phyloP scores from a whole-genome alignment of 1,140 invertebrate genomes.

The Drosophila nannoptera region DNA sequence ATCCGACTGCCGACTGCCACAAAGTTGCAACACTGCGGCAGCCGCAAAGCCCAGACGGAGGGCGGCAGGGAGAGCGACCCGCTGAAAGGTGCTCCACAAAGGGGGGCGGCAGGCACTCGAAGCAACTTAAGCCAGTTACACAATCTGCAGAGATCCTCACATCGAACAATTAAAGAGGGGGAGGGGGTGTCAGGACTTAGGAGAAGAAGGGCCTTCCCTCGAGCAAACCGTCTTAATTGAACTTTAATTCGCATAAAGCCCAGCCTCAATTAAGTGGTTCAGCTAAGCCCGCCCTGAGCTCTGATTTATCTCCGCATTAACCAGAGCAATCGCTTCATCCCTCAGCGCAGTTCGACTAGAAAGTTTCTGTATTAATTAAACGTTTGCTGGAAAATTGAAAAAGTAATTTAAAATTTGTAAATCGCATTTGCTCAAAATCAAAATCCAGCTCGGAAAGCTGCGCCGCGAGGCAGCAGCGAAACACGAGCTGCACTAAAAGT shows the following conservation, averaged over 20 bases:
- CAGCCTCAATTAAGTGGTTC: too few relatives aligned
- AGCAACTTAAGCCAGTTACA: background rate
- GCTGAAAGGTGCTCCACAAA: constrained; percentile 4
- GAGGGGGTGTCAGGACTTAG: too few relatives aligned
- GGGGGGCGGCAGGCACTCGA: too few relatives aligned
- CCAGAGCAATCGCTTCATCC: too few relatives aligned
- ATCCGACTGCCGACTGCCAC: constrained; percentile 10
- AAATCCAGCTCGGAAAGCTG: constrained; percentile 47
- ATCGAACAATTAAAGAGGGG: too few relatives aligned
- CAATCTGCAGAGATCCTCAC: background rate
- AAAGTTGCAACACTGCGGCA: constrained; percentile 4
- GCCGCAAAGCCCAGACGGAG: background rate
- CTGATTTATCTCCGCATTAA: too few relatives aligned
- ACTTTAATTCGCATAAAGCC: too few relatives aligned
- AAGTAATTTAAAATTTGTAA: constrained; percentile 57
- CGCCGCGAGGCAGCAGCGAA: constrained; percentile 9
- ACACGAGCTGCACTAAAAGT: constrained; percentile 29
- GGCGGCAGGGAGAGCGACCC: background rate
- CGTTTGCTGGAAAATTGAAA: constrained; percentile 10
- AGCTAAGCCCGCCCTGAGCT: too few relatives aligned
- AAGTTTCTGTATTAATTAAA: too few relatives aligned
- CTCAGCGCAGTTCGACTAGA: too few relatives aligned
- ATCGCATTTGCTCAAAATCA: constrained; percentile 53
- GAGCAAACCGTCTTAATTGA: too few relatives aligned
- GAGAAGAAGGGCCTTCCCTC: too few relatives aligned